Evolutionary conservation across 2,113 vertebrate species (phyloP).

Genomic region (Mesoclemmys tuberculata): DNA sequence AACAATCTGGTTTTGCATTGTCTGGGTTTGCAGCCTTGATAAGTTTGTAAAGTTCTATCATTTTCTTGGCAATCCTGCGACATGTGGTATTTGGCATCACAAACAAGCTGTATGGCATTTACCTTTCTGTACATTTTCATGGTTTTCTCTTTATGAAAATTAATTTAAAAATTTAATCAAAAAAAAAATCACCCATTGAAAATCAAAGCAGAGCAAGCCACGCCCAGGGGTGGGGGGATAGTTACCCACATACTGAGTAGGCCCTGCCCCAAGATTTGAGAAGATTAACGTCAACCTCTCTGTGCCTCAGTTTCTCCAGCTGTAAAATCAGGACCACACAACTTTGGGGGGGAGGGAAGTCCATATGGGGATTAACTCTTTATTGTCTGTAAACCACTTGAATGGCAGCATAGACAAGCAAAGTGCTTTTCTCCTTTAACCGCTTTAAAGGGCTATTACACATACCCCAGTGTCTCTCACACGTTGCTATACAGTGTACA

Average conservation of each 20-base stretch:
- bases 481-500: too few species aligned
- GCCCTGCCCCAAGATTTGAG: neutral
- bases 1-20: neutral
- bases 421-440: neutral
- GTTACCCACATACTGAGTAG: neutral
- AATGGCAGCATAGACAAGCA: neutral
- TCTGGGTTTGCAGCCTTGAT: neutral
- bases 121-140: neutral
- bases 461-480: neutral
- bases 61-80: neutral
- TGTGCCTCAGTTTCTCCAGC: neutral
- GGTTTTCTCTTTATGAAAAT: neutral
- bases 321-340: too few species aligned
- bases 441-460: neutral
- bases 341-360: too few species aligned
- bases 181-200: neutral
- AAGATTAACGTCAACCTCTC: neutral
- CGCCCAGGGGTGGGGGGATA: neutral
- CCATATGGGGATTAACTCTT: neutral
- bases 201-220: neutral
- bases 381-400: neutral
- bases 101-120: neutral
- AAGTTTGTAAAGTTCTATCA: neutral
- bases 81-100: neutral
- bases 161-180: neutral